A percentile compares a stretch with the other conserved stretches of the same genome.
phyloP scores from a whole-genome alignment of 1,140 invertebrate genomes.

The Orchesella cincta region DNA sequence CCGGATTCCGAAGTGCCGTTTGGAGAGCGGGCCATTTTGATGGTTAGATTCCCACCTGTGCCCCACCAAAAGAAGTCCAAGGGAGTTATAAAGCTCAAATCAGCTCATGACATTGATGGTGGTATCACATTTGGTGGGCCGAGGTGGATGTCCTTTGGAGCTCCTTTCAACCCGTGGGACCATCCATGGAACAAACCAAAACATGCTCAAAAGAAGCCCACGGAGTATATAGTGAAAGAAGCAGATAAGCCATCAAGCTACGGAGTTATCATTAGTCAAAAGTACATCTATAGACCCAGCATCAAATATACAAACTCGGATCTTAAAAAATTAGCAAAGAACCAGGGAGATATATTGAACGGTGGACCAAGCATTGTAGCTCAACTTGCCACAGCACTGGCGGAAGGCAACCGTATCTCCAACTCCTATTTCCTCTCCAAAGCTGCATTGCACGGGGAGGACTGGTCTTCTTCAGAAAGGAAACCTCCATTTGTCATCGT shows the following conservation, averaged over 20 bases:
- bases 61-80: background rate
- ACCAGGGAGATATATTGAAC: background rate
- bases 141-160: background rate
- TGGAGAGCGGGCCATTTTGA: conserved; percentile 22
- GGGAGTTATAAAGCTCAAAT: background rate
- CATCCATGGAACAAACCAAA: conserved; percentile 4
- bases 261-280: conserved; percentile 21
- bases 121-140: conserved; percentile 13
- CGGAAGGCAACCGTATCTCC: conserved; percentile 11
- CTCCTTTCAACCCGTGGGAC: background rate
- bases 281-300: conserved; percentile 1
- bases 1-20: background rate
- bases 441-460: background rate
- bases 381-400: conserved; percentile 20
- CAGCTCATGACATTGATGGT: background rate
- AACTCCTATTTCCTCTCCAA: conserved; percentile 1
- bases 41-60: conserved; percentile 13
- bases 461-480: background rate
- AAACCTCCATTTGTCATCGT: conserved; percentile 26
- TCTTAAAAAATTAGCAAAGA: background rate
- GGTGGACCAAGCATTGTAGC: conserved; percentile 12
- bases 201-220: background rate
- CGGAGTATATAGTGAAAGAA: background rate
- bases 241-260: background rate
- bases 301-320: conserved; percentile 1